These are phyloP conservation scores for Eledona agricola DNA, from an alignment of 2,888 invertebrate genomes.

Conservation along the genomic window DNA sequence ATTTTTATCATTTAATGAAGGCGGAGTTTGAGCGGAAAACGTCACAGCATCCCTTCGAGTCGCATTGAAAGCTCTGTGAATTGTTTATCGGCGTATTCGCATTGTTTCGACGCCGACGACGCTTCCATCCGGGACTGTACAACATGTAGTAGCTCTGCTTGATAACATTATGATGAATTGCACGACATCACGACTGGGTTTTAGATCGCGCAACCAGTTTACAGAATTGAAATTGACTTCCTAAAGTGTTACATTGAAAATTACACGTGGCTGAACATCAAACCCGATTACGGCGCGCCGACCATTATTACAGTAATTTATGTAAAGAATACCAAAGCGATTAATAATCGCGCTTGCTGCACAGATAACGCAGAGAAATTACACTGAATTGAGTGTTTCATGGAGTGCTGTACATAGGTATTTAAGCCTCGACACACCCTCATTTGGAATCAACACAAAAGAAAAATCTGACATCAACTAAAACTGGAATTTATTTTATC, in stretches of 20 bases:
- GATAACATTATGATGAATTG: conserved; percentile 48
- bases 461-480: too few relatives aligned
- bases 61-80: too few relatives aligned
- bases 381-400: conserved; percentile 30
- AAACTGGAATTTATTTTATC: too few relatives aligned
- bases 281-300: conserved; percentile 24
- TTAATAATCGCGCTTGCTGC: conserved; percentile 23
- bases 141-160: conserved; percentile 40
- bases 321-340: conserved; percentile 30
- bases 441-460: too few relatives aligned
- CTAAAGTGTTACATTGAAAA: conserved; percentile 40
- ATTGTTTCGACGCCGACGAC: conserved; percentile 18
- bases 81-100: conserved; percentile 17
- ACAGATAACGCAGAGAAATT: conserved; percentile 19
- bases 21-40: conserved; percentile 13
- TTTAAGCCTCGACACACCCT: too few relatives aligned
- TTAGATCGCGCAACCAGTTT: conserved; percentile 42
- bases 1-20: conserved; percentile 27
- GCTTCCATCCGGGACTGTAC: conserved; percentile 38
- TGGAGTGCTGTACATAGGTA: conserved; percentile 21
- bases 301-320: conserved; percentile 29
- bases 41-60: conserved; percentile 22
- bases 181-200: conserved; percentile 41
- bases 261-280: conserved; percentile 35
- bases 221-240: conserved; percentile 45